phyloP scores from a whole-genome alignment of 1,140 invertebrate genomes.

The Meloidogyne floridensis region DNA sequence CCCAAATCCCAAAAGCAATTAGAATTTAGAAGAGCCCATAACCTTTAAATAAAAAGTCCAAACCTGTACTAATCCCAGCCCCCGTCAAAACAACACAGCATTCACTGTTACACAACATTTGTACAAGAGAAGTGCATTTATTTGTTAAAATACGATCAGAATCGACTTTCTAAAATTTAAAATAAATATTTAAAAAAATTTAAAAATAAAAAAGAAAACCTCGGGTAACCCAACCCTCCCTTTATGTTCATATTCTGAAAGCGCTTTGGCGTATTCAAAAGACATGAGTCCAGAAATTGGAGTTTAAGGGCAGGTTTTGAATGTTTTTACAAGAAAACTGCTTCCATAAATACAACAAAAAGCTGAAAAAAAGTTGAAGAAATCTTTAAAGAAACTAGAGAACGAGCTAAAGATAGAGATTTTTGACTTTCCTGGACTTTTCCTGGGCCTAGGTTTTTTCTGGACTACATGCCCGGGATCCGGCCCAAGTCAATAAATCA shows the following conservation, averaged over 20 bases:
- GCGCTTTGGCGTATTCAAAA: slow-evolving; percentile 80
- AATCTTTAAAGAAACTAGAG: too few relatives aligned
- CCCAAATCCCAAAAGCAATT: too few relatives aligned
- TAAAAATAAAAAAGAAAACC: slow-evolving; percentile 52
- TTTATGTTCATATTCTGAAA: slow-evolving; percentile 91
- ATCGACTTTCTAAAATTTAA: slow-evolving; percentile 67
- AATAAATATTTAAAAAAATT: background rate
- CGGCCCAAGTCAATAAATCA: too few relatives aligned
- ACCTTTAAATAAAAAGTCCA: background rate
- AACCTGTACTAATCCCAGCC: slow-evolving; percentile 80
- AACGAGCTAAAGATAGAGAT: too few relatives aligned
- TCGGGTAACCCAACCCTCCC: slow-evolving; percentile 85
- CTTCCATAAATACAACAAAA: background rate
- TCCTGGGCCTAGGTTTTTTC: too few relatives aligned
- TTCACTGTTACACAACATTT: slow-evolving; percentile 77
- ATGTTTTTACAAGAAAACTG: background rate
- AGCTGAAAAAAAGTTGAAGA: background rate
- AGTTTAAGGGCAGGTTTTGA: background rate
- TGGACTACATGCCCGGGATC: too few relatives aligned
- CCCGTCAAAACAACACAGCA: slow-evolving; percentile 92
- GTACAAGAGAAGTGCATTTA: slow-evolving; percentile 78
- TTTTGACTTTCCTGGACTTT: too few relatives aligned
- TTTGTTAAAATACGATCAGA: slow-evolving; percentile 74
- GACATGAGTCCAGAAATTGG: slow-evolving; percentile 28
- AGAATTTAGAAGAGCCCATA: background rate